Evolutionary conservation across 2,888 invertebrate genomes (phyloP), one percentile per base, ranked within the genome.

Genomic region (Dione juno): DNA sequence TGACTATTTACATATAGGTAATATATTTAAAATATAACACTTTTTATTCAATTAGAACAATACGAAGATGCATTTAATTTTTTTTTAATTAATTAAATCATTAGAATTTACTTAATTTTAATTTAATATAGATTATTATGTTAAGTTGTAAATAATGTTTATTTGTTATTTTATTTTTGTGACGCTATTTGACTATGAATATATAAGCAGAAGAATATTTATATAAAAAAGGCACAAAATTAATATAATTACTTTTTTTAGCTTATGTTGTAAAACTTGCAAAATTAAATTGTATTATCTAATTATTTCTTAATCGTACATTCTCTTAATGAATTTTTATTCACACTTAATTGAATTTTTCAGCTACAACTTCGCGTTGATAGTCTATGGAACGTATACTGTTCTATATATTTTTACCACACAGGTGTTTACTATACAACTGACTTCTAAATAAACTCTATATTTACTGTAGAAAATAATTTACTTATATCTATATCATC

Each of bases 381-480:
- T 2, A 58, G 40, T n/a, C 8, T 54, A 54, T 35, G 9, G 35
- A 37, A 45, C 21, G n/a, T 16, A 11, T 45, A n/a, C 61, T 61
- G 61, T 35, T 45, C 45, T 61, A 43, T 43, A 21, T 61, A 61
- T 61, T 45, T 61, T 61, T 61, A 45, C 35, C 61, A 35, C 11
- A 61, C 35, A 45, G 16, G n/a, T 48, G 13, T 50, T 48, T 64
- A 40, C 45, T 37, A 64, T 50, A 48, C 16, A 50, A 64, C 9
- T 50, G n/a, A 50, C 50, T 64, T 13, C 37, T 50, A 50, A 54
- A 54, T 63, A 54, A 37, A 43, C 40, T 53, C 63, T 63, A 63
- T 64, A 64, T 61, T 61, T 68, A 68, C 68, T 48, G 54, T 69
- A 63, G 68, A 64, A 54, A 58, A 63, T 45, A 45, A 63, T 37